These are phyloP conservation scores for Watsonalla binaria DNA, from an alignment of 2,888 invertebrate genomes.

Conservation along the genomic window DNA sequence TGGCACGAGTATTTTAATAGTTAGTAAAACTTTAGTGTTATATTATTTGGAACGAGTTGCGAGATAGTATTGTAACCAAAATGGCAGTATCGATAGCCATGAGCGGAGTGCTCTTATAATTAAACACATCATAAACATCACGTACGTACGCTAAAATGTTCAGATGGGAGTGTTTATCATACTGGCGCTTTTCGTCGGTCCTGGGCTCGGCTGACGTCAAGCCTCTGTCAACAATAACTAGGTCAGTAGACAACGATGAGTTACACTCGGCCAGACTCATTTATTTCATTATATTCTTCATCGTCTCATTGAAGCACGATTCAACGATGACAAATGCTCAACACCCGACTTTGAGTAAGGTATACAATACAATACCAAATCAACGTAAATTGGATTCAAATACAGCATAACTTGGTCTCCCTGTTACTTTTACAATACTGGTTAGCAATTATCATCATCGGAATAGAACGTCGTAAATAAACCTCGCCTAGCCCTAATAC, in stretches of 20 bases:
- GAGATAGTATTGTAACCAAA: constrained; percentile 8
- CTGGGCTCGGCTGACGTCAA: constrained; percentile 62
- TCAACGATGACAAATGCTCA: constrained; percentile 17
- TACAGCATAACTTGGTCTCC: no score
- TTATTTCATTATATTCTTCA: constrained; percentile 43
- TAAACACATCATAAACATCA: constrained; percentile 44
- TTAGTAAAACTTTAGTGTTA: background rate
- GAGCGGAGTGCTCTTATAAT: constrained; percentile 35
- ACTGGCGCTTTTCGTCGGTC: constrained; percentile 47
- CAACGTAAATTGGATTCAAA: background rate
- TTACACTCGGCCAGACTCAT: constrained; percentile 56
- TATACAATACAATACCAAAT: no score
- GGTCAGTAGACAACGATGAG: constrained; percentile 68
- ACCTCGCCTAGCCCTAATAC: no score
- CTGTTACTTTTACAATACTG: no score
- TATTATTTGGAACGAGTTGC: constrained; percentile 13
- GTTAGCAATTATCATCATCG: no score
- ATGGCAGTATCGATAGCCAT: constrained; percentile 26
- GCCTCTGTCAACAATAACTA: constrained; percentile 68
- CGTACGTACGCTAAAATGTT: constrained; percentile 42
- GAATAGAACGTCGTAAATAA: no score
- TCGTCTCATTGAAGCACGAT: constrained; percentile 12
- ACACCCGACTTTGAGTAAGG: background rate
- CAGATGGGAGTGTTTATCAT: constrained; percentile 44
- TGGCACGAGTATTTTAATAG: background rate